Conservation (phyloP, 1,140 invertebrate genomes). For the Brachionus paranguensis region DNA sequence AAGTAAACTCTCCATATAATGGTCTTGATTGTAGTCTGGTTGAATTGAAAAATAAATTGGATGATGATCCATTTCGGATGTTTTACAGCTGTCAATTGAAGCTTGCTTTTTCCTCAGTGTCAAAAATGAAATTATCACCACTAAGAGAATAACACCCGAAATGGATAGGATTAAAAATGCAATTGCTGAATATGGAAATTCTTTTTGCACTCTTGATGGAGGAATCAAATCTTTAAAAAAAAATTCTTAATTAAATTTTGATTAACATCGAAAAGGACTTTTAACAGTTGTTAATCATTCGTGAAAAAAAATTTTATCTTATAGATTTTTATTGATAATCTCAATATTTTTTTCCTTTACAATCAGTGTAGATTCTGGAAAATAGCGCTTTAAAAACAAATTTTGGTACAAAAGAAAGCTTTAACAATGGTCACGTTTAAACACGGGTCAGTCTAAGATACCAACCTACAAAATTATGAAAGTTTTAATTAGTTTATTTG, state of each 20-base stretch:
- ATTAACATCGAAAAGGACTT: no score
- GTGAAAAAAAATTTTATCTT: no score
- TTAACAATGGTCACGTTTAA: no score
- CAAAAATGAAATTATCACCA: background rate
- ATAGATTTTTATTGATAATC: no score
- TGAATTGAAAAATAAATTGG: constrained; percentile 36
- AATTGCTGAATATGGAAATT: background rate
- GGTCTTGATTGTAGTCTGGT: background rate
- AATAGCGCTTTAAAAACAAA: no score
- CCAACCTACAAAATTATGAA: no score
- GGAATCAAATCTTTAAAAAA: constrained; percentile 1
- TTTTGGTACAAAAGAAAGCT: no score
- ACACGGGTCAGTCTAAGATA: no score
- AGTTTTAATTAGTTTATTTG: no score
- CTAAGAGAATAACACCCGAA: background rate
- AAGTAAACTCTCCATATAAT: background rate
- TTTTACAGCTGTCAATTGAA: background rate
- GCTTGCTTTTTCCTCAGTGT: background rate
- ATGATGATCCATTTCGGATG: background rate
- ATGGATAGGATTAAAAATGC: background rate
- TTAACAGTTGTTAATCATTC: no score
- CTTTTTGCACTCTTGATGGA: background rate
- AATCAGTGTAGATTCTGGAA: no score
- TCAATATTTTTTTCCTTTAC: no score
- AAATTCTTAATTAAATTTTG: background rate